Percentiles rank a stretch among this genome's conserved stretches.
Evolutionary conservation across 2,888 invertebrate species (phyloP).

Genomic region (Caenorhabditis uteleia): DNA sequence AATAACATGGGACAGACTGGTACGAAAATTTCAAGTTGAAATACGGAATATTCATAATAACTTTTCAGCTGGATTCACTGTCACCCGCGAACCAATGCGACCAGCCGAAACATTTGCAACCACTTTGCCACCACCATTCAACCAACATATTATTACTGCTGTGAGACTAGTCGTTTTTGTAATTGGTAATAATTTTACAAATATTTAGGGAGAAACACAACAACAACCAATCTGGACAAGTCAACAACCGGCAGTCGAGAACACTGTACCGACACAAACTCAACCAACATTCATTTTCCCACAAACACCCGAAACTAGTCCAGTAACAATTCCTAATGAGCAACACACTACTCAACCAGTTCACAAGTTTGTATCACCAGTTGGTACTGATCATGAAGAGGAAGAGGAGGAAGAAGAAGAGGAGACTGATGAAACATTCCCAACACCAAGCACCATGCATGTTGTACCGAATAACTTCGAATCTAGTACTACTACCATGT

Average conservation of each 20-base stretch:
- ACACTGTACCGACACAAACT: conserved; percentile 6
- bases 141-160: conserved; percentile 32
- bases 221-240: conserved; percentile 6
- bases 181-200: too few species aligned
- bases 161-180: too few species aligned
- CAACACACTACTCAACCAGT: neutral
- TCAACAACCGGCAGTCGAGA: conserved; percentile 4
- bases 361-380: conserved; percentile 25
- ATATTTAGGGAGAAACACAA: too few species aligned
- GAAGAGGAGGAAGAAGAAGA: conserved; percentile 26
- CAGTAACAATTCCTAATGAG: conserved; percentile 2
- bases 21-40: neutral
- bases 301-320: conserved; percentile 38
- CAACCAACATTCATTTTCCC: conserved; percentile 47
- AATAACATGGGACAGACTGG: conserved; percentile 1
- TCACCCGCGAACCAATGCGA: conserved; percentile 33
- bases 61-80: conserved; percentile 33
- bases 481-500: neutral
- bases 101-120: conserved; percentile 11
- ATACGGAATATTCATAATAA: neutral
- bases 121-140: conserved; percentile 24
- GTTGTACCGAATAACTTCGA: neutral
- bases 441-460: conserved; percentile 33
- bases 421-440: conserved; percentile 24
- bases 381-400: conserved; percentile 18